Evolutionary conservation across 2,888 invertebrate species (phyloP).

Genomic region (Tenthredo mesomela): DNA sequence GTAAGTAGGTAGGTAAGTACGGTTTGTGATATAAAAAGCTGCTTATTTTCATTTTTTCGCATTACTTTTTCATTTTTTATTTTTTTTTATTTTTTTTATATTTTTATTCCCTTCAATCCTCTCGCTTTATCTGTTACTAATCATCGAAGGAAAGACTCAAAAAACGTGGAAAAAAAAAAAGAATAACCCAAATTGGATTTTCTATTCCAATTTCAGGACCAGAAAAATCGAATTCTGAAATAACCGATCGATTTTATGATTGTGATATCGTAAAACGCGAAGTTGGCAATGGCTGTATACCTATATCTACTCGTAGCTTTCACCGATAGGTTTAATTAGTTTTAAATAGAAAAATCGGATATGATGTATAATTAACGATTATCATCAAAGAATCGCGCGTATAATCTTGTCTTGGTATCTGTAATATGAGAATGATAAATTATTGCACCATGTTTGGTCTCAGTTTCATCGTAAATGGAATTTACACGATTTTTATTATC

Average conservation of each 20-base stretch:
- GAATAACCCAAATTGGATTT: too few species aligned
- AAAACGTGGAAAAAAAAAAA: not conserved
- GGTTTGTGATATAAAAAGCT: conserved; percentile 21
- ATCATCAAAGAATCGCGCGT: not conserved
- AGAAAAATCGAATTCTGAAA: too few species aligned
- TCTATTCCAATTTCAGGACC: too few species aligned
- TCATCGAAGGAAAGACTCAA: not conserved
- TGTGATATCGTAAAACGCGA: not conserved
- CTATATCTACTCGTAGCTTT: not conserved
- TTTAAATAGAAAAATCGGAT: not conserved
- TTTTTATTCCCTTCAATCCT: not conserved
- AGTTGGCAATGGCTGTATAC: too few species aligned
- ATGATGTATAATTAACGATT: not conserved
- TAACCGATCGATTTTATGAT: too few species aligned
- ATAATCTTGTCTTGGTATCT: not conserved
- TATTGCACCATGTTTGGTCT: not conserved
- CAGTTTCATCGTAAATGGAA: not conserved
- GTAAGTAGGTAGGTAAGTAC: conserved; percentile 12
- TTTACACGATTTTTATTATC: not conserved
- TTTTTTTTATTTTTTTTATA: too few species aligned
- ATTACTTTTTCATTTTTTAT: not conserved
- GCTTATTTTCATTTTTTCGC: not conserved
- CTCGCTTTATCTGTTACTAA: not conserved
- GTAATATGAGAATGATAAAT: not conserved
- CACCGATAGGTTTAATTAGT: not conserved